Base-by-base conservation (phyloP, 2,888 invertebrate species). In the Lasioglossum zephyrum region DNA sequence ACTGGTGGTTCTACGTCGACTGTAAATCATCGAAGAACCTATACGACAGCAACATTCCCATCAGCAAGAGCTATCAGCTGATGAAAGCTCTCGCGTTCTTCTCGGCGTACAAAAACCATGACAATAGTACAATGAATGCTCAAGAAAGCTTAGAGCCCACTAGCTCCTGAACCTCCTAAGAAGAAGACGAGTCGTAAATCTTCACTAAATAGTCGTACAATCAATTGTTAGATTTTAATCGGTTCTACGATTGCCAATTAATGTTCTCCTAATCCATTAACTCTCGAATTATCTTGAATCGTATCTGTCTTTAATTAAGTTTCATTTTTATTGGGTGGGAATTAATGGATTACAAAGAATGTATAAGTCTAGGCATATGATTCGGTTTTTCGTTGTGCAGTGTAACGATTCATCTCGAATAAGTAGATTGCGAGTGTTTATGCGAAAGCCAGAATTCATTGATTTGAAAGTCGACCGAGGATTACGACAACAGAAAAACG, bases 1-100 rank as follows among this genome's bases (percentile, higher is more conserved):
- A 98, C 95, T 98, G 98, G 98, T 98, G 98, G 98, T 98, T 98
- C 96, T 98, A 98, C 94, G 98, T 98, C 0, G 98, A 98, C 94
- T 98, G 98, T 95, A 97, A 97, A 94, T 96, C 97, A 80, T 98
- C 98, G 39, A 97, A 96, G 91, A 97, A 96, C 88, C 96, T 98
- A 44, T 98, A 98, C 94, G 98, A 98, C 92, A 98, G 98, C 22
- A 99, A 98, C 94, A 98, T 98, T 87, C 98, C 98, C 0, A 97
- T 98, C 77, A 98, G 98, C 49, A 98, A 98, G 95, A 98, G 98
- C 94, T 98, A 98, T 94, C 98, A 98, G 95, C 96, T 98, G 6
- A 98, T 98, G 98, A 98, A 98, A 94, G 98, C 98, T 0, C 95
- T 98, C 16, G 98, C 98, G 0, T 98, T 98, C 96, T 98, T 98